Evolutionary conservation across 2,888 invertebrate genomes (phyloP).

Genomic region (Eupithecia centaureata): DNA sequence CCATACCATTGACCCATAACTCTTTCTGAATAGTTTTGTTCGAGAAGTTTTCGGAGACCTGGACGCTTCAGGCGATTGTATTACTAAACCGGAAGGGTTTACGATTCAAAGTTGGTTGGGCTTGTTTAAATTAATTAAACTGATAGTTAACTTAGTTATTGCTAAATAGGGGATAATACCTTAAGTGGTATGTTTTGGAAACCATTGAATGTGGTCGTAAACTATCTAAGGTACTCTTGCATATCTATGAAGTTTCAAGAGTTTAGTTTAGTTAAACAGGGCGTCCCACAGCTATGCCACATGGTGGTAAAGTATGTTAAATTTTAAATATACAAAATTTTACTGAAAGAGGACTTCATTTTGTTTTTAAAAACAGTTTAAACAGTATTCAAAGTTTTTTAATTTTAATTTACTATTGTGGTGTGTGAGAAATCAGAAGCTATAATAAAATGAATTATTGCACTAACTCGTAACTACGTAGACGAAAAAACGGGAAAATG

Average conservation of each 20-base stretch:
- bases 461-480: too few species aligned
- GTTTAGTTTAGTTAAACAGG: neutral
- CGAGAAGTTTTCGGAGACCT: neutral
- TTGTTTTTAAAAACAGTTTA: too few species aligned
- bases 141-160: slow-evolving; percentile 2
- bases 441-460: too few species aligned
- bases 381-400: too few species aligned
- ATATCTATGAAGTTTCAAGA: neutral
- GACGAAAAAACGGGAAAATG: too few species aligned
- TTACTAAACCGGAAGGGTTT: neutral
- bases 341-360: too few species aligned
- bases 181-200: neutral
- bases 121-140: slow-evolving; percentile 8
- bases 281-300: too few species aligned
- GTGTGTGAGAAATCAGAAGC: too few species aligned
- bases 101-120: neutral
- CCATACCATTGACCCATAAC: neutral
- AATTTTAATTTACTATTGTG: too few species aligned
- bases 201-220: neutral
- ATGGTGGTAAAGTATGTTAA: too few species aligned
- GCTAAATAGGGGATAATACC: neutral
- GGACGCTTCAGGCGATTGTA: slow-evolving; percentile 1
- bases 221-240: neutral
- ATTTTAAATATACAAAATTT: too few species aligned
- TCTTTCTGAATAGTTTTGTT: slow-evolving; percentile 7